Percentiles rank a stretch among this genome's conserved stretches.
Evolutionary conservation across 2,113 vertebrate genomes (phyloP).

Genomic region (Oryzias melastigma): DNA sequence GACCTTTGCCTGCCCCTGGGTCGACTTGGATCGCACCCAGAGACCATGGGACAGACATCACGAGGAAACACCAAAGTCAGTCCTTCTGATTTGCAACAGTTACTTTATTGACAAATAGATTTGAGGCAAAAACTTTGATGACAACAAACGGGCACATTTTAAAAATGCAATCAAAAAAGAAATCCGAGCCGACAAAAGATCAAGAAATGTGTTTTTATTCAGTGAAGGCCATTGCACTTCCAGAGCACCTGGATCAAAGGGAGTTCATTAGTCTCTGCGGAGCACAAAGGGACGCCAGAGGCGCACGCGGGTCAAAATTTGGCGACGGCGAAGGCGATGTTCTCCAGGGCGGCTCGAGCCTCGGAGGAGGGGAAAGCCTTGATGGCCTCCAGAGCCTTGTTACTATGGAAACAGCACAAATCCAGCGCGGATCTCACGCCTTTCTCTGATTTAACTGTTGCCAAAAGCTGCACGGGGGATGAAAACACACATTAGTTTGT

Average conservation of each 20-base stretch:
- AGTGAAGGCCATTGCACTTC: conserved; percentile 26
- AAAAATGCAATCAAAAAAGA: conserved; percentile 33
- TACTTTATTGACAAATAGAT: conserved; percentile 6
- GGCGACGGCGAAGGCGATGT: conserved; percentile 89
- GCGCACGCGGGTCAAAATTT: conserved; percentile 80
- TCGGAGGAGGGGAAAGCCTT: conserved; percentile 91
- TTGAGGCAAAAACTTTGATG: not conserved
- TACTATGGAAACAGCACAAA: conserved; percentile 94
- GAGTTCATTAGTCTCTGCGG: conserved; percentile 34
- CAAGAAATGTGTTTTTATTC: conserved; percentile 31
- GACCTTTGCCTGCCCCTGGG: conserved; percentile 83
- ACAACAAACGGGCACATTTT: conserved; percentile 43
- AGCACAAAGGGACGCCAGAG: conserved; percentile 18
- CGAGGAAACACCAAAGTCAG: conserved; percentile 47
- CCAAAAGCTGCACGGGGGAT: conserved; percentile 83
- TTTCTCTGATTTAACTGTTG: conserved; percentile 88
- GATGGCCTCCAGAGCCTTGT: conserved; percentile 91
- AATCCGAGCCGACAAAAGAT: conserved; percentile 22
- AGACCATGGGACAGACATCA: conserved; percentile 50
- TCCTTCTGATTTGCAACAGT: conserved; percentile 23
- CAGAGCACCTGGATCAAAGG: conserved; percentile 23
- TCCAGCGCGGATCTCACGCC: conserved; percentile 93
- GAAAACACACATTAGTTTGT: conserved; percentile 58
- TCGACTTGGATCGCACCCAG: conserved; percentile 64
- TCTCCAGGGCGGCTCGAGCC: conserved; percentile 93